phyloP scores from a whole-genome alignment of 2,113 vertebrate genomes.

The Calonectris borealis region DNA sequence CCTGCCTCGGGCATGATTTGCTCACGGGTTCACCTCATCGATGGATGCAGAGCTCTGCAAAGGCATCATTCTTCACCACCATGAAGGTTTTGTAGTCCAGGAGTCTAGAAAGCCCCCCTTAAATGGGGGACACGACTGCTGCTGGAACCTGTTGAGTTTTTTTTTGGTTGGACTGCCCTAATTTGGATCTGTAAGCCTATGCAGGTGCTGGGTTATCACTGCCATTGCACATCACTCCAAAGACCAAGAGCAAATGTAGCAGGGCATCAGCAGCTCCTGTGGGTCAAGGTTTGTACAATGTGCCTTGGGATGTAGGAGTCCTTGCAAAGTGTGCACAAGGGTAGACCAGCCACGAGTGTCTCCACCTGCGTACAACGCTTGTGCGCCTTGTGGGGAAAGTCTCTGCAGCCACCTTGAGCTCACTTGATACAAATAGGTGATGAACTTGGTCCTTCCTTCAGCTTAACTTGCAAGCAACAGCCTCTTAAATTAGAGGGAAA shows the following conservation, averaged over 20 bases:
- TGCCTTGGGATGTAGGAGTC: background rate
- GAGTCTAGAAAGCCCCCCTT: background rate
- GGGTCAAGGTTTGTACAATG: background rate
- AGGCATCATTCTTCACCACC: background rate
- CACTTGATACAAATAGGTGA: background rate
- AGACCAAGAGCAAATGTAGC: background rate
- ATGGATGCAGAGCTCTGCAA: background rate
- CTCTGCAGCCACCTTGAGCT: background rate
- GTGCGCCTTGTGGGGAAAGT: background rate
- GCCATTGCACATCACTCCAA: background rate
- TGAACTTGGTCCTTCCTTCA: background rate
- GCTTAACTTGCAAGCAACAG: background rate
- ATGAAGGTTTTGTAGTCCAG: background rate
- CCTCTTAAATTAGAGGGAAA: background rate
- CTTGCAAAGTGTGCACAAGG: background rate
- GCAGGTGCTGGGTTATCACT: background rate
- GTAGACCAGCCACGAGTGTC: no score
- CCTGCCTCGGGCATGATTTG: background rate
- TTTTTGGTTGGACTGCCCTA: no score
- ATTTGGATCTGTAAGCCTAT: background rate
- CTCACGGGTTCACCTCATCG: accelerated
- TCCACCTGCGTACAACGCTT: background rate
- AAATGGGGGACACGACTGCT: background rate
- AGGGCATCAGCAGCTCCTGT: background rate
- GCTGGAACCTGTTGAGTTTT: background rate